Conservation (phyloP, 2,888 invertebrate species). For the Patella pellucida region DNA sequence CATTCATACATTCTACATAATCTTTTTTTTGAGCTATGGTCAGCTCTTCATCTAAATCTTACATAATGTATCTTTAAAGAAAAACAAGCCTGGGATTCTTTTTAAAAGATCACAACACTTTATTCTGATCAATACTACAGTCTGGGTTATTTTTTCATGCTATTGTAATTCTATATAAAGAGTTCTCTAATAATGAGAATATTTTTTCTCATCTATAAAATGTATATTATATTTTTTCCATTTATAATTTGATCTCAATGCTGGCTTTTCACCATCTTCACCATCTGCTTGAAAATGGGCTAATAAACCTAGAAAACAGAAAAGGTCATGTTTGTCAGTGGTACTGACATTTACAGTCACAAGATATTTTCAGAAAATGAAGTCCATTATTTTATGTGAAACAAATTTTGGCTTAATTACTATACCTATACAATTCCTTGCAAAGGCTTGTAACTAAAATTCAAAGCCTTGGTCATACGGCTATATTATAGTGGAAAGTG, state of each 20-base stretch:
- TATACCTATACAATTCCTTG: background rate
- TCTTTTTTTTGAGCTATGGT: too few species aligned
- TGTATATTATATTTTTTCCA: conserved; percentile 88
- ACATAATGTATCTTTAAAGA: too few species aligned
- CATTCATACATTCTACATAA: too few species aligned
- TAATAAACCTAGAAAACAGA: conserved; percentile 51
- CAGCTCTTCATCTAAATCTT: too few species aligned
- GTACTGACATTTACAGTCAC: background rate
- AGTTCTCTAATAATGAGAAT: too few species aligned
- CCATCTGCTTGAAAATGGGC: conserved; percentile 49
- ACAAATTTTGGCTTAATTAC: background rate
- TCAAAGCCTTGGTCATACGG: too few species aligned
- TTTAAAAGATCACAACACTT: too few species aligned
- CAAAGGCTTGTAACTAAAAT: background rate
- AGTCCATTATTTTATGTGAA: too few species aligned
- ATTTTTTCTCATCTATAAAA: conserved; percentile 74
- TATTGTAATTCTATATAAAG: background rate
- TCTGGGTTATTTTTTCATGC: background rate
- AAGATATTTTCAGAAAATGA: background rate
- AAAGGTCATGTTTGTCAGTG: background rate
- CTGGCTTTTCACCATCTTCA: conserved; percentile 40
- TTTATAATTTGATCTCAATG: conserved; percentile 74
- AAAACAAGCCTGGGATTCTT: too few species aligned
- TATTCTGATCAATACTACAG: background rate
- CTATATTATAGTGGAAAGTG: too few species aligned